Base-by-base conservation (phyloP, 2,113 vertebrate species). In the Callopanchax toddi region DNA sequence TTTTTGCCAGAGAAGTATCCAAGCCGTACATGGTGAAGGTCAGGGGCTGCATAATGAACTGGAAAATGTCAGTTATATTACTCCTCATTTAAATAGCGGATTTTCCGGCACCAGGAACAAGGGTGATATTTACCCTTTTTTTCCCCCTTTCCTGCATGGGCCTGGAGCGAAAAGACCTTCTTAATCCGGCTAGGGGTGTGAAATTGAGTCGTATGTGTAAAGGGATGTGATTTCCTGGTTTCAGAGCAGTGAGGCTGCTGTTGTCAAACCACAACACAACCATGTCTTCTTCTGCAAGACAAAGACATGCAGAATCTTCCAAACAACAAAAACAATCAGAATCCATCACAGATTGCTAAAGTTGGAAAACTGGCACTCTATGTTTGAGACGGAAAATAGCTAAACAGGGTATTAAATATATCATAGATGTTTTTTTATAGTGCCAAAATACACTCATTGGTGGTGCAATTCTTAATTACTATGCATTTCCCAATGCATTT, bases 41-140 rank as follows among this genome's bases (percentile, higher is more conserved):
- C 89, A 93, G 83, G 66, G 78, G 82, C 86, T 91, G 89, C 87
- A 92, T 92, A 92, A 92, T 92, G 85, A 92, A 91, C 84, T 91
- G 89, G 85, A 90, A 92, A 92, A 92, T 91, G 90, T 88, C 90
- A 90, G 71, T 91, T 90, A 84, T 89, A 90, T 91, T 91, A 90
- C 87, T 84, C 72, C 76, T 69, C 83, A 89, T 91, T 91, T 91
- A 91, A 91, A 91, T 84, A 81, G 87, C 62, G 73, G 80, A 84
- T 87, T 90, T 89, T 85, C 85, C 78, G 16, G 76, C 82, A 17
- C 55, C 51, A 53, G 84, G 81, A 90, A 85, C 79, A 83, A 76
- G 84, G 74, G 71, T 89, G 87, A 89, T 91, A 91, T 91, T 90
- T 91, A 91, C 88, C 72, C 66, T 81, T 74, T 60, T 45, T 60